Base-by-base conservation (phyloP, 2,797 vertebrate genomes). In the Tachyglossus aculeatus region DNA sequence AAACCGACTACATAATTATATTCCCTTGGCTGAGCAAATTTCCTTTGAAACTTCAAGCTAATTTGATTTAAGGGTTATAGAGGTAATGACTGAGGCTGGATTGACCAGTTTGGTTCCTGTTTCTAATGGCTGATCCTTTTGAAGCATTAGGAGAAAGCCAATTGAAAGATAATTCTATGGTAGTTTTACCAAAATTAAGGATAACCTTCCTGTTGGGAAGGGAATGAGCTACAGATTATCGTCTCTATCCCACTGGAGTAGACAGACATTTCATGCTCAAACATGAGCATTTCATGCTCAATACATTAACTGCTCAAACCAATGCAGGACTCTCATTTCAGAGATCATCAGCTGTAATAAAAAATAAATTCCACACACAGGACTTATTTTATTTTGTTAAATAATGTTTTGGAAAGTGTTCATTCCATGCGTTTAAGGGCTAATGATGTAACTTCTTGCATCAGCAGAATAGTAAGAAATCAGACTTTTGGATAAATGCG, bases 301-400 rank as follows among this genome's bases (percentile, higher is more conserved):
- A 37, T 33, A 40, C 24, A 50, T 71, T 62, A 71, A 37, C 32
- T 59, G 0, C 24, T 43, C 21, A 11, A 54, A 33, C 65, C 40
- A 56, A 27, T 61, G 40, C 67, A 71, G 2, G 1, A 2, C 7
- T 68, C 66, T 84, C 48, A 48, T 47, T 72, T 25, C 32, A 47
- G 37, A 61, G n/a, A 80, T 72, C 63, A 80, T 59, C 45, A 31
- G n/a, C 36, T 47, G 14, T 66, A 79, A 58, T 84, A 57, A 80
- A 65, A n/a, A 82, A 34, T 76, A 51, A 34, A 34, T 83, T 79
- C 19, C 33, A 61, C 22, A 63, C 69, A 70, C 77, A 54, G 9
- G 59, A 38, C 62, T 87, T 83, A 81, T 77, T 63, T 80, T 51
- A 76, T 85, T 82, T 68, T 78, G 18, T 71, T 91, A 86, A 84